phyloP scores from a whole-genome alignment of 1,140 invertebrate species.

The Drosophila grimshawi region DNA sequence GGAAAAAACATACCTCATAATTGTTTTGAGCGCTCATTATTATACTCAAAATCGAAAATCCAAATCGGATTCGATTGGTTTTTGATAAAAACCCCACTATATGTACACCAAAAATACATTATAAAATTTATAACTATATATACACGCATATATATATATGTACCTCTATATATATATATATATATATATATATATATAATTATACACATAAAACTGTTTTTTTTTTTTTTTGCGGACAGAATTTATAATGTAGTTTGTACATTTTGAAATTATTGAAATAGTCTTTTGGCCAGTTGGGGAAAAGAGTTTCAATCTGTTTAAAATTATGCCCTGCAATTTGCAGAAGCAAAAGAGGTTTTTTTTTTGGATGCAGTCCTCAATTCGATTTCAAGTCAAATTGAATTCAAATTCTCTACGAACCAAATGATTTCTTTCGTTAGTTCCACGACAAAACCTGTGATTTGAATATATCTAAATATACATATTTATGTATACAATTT shows the following conservation, averaged over 20 bases:
- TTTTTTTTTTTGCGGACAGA: conserved; percentile 15
- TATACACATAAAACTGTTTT: conserved; percentile 20
- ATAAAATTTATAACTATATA: conserved; percentile 24
- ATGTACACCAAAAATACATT: conserved; percentile 44
- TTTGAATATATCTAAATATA: conserved; percentile 2
- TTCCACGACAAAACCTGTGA: not conserved
- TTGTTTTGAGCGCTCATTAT: conserved; percentile 12
- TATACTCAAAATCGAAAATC: conserved; percentile 29
- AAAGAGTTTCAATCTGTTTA: too few species aligned
- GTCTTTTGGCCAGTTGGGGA: too few species aligned
- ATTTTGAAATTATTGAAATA: too few species aligned
- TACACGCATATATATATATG: conserved; percentile 19
- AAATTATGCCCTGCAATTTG: conserved; percentile 51
- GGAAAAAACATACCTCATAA: conserved; percentile 17
- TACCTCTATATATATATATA: conserved; percentile 11
- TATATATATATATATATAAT: conserved; percentile 12
- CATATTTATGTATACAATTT: not conserved
- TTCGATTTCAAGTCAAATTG: too few species aligned
- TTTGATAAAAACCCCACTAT: conserved; percentile 34
- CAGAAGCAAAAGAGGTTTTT: too few species aligned
- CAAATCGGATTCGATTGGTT: conserved; percentile 42
- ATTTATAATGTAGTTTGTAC: not conserved
- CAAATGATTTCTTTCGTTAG: too few species aligned
- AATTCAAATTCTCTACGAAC: too few species aligned
- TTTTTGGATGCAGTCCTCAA: too few species aligned